A percentile compares a stretch with the other conserved stretches of the same genome.
These are phyloP conservation scores for Ranitomeya variabilis DNA, from an alignment of 2,113 vertebrate genomes.

Conservation along the genomic window DNA sequence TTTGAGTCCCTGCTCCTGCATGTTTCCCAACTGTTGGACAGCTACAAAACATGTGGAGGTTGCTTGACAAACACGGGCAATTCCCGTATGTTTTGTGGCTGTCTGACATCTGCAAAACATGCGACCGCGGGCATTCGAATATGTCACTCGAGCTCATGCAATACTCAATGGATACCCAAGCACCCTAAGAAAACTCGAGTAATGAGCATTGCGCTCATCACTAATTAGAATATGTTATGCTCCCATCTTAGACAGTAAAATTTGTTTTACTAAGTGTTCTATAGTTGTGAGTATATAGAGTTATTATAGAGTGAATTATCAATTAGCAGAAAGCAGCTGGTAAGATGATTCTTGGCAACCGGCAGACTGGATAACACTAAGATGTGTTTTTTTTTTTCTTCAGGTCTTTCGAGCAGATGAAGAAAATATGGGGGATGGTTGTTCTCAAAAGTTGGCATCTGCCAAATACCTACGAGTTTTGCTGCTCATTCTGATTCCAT, in stretches of 20 bases:
- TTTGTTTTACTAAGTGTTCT: neutral
- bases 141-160: no score
- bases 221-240: neutral
- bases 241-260: neutral
- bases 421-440: slow-evolving; percentile 72
- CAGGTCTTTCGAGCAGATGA: slow-evolving; percentile 76
- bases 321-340: neutral
- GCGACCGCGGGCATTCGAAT: no score
- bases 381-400: slow-evolving; percentile 50
- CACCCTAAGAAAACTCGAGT: no score
- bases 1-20: no score
- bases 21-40: no score
- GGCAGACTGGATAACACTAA: slow-evolving; percentile 41
- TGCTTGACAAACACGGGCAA: no score
- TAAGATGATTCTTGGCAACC: slow-evolving; percentile 29
- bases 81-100: no score
- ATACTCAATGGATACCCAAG: no score
- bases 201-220: no score
- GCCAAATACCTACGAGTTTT: slow-evolving; percentile 74
- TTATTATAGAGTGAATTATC: slow-evolving; percentile 5
- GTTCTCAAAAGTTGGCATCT: slow-evolving; percentile 76
- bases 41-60: no score
- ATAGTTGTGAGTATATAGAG: neutral
- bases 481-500: slow-evolving; percentile 78
- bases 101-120: no score